A percentile compares a stretch with the other conserved stretches of the same genome.
Evolutionary conservation across 2,888 invertebrate species (phyloP).

Genomic region (Nomada hirtipes): DNA sequence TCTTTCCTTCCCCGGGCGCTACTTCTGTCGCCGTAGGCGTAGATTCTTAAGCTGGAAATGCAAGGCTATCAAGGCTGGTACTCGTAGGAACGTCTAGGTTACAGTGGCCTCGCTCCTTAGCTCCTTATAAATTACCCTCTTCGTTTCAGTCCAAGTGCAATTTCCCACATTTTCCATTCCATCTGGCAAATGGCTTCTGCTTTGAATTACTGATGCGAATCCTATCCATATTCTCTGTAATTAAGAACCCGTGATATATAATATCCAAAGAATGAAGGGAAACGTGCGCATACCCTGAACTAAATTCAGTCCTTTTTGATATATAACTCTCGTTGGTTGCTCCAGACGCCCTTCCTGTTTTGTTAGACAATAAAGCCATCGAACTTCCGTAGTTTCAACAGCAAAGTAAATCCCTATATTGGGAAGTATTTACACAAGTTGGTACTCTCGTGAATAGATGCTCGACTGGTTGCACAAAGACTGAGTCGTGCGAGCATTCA

Average conservation of each 20-base stretch:
- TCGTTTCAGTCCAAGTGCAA: slow-evolving; percentile 77
- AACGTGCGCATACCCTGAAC: too few species aligned
- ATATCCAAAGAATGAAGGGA: neutral
- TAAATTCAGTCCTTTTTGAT: too few species aligned
- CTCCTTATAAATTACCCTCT: slow-evolving; percentile 83
- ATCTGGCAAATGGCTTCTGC: slow-evolving; percentile 13
- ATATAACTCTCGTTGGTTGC: neutral
- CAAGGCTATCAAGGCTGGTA: slow-evolving; percentile 71
- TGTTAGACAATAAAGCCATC: neutral
- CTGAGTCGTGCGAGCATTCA: neutral
- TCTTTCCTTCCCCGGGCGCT: slow-evolving; percentile 20
- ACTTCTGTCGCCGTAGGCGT: slow-evolving; percentile 56
- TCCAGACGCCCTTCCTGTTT: neutral
- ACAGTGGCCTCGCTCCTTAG: slow-evolving; percentile 22
- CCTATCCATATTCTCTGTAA: slow-evolving; percentile 17
- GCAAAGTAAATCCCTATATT: neutral
- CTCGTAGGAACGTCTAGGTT: slow-evolving; percentile 81
- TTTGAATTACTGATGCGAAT: slow-evolving; percentile 6
- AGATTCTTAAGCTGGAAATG: slow-evolving; percentile 51
- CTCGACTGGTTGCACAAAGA: neutral
- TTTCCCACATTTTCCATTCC: slow-evolving; percentile 52
- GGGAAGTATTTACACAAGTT: neutral
- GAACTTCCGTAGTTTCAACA: neutral
- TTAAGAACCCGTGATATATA: slow-evolving; percentile 17
- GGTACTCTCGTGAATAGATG: too few species aligned